A percentile compares a stretch with the other conserved stretches of the same genome.
Conservation (phyloP, 1,140 invertebrate species). For the Drosophila burlai region DNA sequence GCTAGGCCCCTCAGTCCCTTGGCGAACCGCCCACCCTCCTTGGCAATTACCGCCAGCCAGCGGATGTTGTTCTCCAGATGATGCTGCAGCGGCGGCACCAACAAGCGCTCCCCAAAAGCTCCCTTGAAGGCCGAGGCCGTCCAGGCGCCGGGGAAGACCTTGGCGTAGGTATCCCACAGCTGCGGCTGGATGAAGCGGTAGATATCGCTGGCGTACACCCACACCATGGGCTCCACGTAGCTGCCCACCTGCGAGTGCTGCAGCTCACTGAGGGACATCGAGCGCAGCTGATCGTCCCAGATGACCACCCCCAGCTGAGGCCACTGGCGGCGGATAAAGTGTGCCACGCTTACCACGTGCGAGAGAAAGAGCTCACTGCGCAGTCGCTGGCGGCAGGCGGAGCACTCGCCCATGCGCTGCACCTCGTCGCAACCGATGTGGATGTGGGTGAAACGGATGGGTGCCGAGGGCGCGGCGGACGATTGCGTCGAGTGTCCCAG, state of each 20-base stretch:
- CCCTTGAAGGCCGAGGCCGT: slow-evolving; percentile 87
- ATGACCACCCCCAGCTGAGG: slow-evolving; percentile 91
- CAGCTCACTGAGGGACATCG: slow-evolving; percentile 89
- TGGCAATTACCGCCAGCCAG: slow-evolving; percentile 89
- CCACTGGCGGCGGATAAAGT: slow-evolving; percentile 88
- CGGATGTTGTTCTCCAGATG: slow-evolving; percentile 90
- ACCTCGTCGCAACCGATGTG: slow-evolving; percentile 94
- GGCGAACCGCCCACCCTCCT: slow-evolving; percentile 83
- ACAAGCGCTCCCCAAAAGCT: slow-evolving; percentile 92
- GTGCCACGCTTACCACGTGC: slow-evolving; percentile 89
- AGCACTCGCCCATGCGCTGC: slow-evolving; percentile 93
- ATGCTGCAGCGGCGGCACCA: slow-evolving; percentile 89
- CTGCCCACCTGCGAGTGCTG: slow-evolving; percentile 90
- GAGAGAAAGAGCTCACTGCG: slow-evolving; percentile 89
- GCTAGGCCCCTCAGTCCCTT: slow-evolving; percentile 89
- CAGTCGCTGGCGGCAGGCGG: slow-evolving; percentile 88
- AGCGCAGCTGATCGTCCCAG: slow-evolving; percentile 98
- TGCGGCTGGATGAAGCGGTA: slow-evolving; percentile 86
- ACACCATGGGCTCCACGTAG: slow-evolving; percentile 94
- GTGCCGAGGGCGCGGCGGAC: slow-evolving; percentile 66
- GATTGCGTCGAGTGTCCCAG: slow-evolving; percentile 31
- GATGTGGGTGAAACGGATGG: slow-evolving; percentile 89
- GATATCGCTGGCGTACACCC: slow-evolving; percentile 90
- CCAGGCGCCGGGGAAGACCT: slow-evolving; percentile 95
- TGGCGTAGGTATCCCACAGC: slow-evolving; percentile 92